Evolutionary conservation across 2,797 vertebrate species (phyloP), one percentile per base, ranked within the genome.

Genomic region (Myoxocephalus aenaeus): DNA sequence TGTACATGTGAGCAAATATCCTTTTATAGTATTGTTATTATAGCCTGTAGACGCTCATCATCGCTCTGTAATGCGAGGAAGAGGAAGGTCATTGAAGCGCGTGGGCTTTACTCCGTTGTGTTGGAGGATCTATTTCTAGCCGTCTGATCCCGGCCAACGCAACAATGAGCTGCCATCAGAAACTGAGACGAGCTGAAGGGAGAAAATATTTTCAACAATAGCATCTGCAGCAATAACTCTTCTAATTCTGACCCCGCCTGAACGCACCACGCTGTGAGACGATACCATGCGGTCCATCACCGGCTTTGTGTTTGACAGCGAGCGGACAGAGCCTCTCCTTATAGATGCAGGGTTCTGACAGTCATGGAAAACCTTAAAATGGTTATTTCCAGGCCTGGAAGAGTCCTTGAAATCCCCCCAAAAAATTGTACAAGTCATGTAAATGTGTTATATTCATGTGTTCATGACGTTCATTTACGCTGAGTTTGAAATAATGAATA

Each of bases 41-140:
- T 2, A 50, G 22, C 50, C 14, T 15, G 17, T 17, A 50, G 8
- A 70, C n/a, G n/a, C 44, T 14, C 25, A 5, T 56, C 18, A 32
- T 56, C 11, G 25, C 40, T 73, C 27, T 73, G 1, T 1, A 34
- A 54, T 36, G 50, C 40, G n/a, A 51, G 13, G 7, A 57, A 20
- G 9, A n/a, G 20, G 59, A 32, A 53, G 76, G 25, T 79, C 15
- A 12, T 36, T 42, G 29, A 75, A 64, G 15, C 48, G 1, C 11
- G 25, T 17, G 27, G 48, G 20, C 69, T 54, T 70, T 62, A 2
- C 53, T 56, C 83, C 79, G 70, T 86, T 86, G 83, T 84, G 81
- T 80, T 83, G 5, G 57, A 82, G 70, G 63, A 42, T 72, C 86
- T 94, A 94, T 95, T 94, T 90, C 84, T 93, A 92, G 92, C 73